Base-by-base conservation (phyloP, 2,888 invertebrate species). In the Dicranocentrus wangi region DNA sequence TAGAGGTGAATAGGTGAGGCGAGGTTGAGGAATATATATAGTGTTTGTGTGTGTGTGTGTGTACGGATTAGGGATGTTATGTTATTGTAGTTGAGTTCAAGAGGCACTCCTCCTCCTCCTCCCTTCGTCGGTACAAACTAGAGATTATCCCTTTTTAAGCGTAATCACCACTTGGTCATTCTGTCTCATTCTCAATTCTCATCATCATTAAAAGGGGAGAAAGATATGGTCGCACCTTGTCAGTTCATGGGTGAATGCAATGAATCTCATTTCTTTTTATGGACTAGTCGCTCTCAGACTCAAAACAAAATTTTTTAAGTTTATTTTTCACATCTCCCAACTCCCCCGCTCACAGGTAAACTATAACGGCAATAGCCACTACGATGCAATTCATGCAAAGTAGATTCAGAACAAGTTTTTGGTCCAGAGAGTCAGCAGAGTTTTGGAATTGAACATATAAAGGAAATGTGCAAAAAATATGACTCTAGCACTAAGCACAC, bases 81-180 rank as follows among this genome's bases (percentile, higher is more conserved):
- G n/a, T n/a, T n/a, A n/a, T n/a, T n/a, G n/a, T n/a, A n/a, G 10
- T 32, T 32, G 32, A 10, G 10, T 32, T 32, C 5, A 43, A 27
- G 58, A 58, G 75, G 68, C 68, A 60, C 68, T 76, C 73, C 73
- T 73, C 65, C 63, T 23, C 51, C 73, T 19, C 17, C 39, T n/a
- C 25, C 21, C 15, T 27, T 13, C 68, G 47, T 51, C 19, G 19
- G 1, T 23, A 43, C 27, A 72, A 63, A 28, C 61, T n/a, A 58
- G 43, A 65, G 73, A 73, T 73, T 73, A 73, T 65, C 73, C 73
- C 73, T 73, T 65, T 73, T 73, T 73, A 21, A 73, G 73, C 2
- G 19, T 61, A 60, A 72, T 72, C 72, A 61, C 72, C 60, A 72
- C 47, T 60, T 60, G 39, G 17, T 58, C 60, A 42, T 60, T 58